Base-by-base conservation (phyloP, 2,113 vertebrate species). In the Boleophthalmus pectinirostris region DNA sequence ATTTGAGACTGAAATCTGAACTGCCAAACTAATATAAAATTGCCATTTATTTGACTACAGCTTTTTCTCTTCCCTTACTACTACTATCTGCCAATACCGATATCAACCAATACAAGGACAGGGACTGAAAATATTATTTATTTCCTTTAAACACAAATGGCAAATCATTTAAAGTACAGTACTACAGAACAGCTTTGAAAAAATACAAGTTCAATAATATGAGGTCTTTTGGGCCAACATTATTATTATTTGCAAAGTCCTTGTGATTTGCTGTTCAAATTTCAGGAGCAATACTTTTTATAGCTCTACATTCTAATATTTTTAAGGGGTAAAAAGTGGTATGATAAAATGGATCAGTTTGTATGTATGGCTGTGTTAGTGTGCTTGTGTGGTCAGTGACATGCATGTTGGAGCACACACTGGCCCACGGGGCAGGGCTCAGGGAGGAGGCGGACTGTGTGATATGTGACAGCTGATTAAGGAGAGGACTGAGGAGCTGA, bases 391-490 rank as follows among this genome's bases (percentile, higher is more conserved):
- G 51, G 64, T 45, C 7, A 6, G 38, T 69, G 61, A 61, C 61
- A 64, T 64, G 61, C 18, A 64, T 64, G 61, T 64, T 64, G 33
- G 33, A 43, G 21, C 60, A 53, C 29, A 20, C 63, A 58, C 53
- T 46, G 46, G 75, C 72, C 78, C 81, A 20, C 51, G 4, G 45
- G 87, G 73, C 68, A 45, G 29, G 20, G 13, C 51, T 25, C 53
- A 43, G 71, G 61, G 69, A 69, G 69, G 68, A 18, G 68, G 77
- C 73, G 68, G 65, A 77, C 74, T 46, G 83, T 88, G 87, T 91
- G 88, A 86, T 86, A 78, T 89, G 58, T 90, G 88, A 91, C 87
- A 86, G 88, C 87, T 91, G 88, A 91, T 91, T 87, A 90, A 86
- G 74, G 83, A 65, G 64, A 83, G 79, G 69, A 82, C 77, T 76